Percentiles rank a stretch among this genome's conserved stretches.
These are phyloP conservation scores for Rallus crepitans DNA, from an alignment of 2,797 vertebrate genomes.

Conservation along the genomic window DNA sequence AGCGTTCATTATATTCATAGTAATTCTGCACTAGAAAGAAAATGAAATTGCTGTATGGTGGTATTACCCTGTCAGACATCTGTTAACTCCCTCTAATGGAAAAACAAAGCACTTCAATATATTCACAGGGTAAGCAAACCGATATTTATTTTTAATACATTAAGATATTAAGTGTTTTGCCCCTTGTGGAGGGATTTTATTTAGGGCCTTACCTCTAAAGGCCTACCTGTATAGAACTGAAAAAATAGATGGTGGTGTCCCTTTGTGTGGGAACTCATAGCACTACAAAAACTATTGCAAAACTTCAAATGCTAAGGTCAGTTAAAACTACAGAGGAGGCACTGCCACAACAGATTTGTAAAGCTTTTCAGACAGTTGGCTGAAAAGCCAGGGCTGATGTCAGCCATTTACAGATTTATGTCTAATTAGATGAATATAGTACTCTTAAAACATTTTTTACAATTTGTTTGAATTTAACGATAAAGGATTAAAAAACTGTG, in stretches of 20 bases:
- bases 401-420: background rate
- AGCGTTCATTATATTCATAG: background rate
- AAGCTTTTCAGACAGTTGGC: background rate
- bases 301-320: background rate
- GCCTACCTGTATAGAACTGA: background rate
- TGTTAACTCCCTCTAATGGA: slow-evolving; percentile 1
- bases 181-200: background rate
- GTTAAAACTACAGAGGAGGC: background rate
- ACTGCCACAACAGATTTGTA: background rate
- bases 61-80: slow-evolving; percentile 24
- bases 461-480: no score
- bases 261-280: background rate
- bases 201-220: background rate
- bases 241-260: background rate
- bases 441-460: background rate
- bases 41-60: background rate
- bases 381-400: background rate
- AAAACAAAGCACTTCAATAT: background rate
- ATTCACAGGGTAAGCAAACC: background rate
- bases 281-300: background rate
- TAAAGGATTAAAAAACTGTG: no score
- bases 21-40: slow-evolving; percentile 4
- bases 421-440: background rate
- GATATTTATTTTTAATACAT: background rate
- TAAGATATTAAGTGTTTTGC: background rate